Base-by-base conservation (phyloP, 2,113 vertebrate species). In the Cariama cristata region DNA sequence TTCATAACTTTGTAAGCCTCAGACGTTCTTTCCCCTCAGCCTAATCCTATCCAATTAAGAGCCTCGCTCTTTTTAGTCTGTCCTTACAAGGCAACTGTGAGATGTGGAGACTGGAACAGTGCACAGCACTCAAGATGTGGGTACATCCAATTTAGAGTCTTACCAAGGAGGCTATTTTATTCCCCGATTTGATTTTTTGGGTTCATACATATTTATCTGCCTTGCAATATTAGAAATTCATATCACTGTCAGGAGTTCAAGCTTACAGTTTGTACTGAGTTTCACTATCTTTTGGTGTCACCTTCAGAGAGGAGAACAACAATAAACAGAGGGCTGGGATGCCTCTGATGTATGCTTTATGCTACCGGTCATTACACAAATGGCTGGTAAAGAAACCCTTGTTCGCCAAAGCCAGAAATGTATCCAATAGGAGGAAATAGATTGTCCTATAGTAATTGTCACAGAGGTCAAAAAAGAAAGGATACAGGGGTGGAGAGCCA, bases 271-370 rank as follows among this genome's bases (percentile, higher is more conserved):
- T 76, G 68, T 93, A 83, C 92, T 83, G 81, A 86, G 56, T 93
- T 98, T 98, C 75, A 77, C 77, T 90, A 14, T 44, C 53, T 97
- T 97, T 85, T 97, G 74, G 49, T 97, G 94, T 96, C 24, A 8
- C 81, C 89, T 97, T 96, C 79, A 89, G 80, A 96, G 86, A 84
- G n/a, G 27, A 95, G 60, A 93, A 24, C 68, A 93, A 63, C 53
- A 85, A 79, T 68, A 90, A 83, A 80, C 55, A 35, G 58, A 26
- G 66, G 85, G 21, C 84, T 86, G 32, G 32, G 33, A 5, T 74
- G n/a, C 15, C 2, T 91, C 52, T 89, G 62, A 52, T 96, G 75
- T 38, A 44, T 79, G 68, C 72, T 95, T 77, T 76, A 72, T 86
- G 28, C 26, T 96, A 86, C 58, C 47, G 77, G 64, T 96, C 94